Evolutionary conservation across 2,797 vertebrate genomes (phyloP).

Genomic region (Pseudocheirus occidentalis): DNA sequence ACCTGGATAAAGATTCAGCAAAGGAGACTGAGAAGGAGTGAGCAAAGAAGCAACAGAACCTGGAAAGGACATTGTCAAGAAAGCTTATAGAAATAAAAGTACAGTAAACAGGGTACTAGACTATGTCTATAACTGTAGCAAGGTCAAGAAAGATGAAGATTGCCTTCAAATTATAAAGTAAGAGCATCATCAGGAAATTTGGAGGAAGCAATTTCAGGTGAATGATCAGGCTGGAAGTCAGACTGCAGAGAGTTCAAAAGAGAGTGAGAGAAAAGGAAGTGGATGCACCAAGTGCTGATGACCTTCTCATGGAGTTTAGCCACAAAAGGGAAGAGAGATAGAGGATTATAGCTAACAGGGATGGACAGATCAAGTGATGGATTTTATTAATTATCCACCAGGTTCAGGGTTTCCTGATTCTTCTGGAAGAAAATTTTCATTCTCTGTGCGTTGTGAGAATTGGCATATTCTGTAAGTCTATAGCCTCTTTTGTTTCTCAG

Average conservation of each 20-base stretch:
- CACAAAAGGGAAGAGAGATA: background rate
- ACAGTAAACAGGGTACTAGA: background rate
- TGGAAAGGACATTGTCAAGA: background rate
- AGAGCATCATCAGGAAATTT: background rate
- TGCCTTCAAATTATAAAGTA: background rate
- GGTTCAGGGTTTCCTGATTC: background rate
- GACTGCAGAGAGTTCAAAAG: background rate
- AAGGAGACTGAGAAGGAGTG: background rate
- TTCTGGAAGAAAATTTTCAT: background rate
- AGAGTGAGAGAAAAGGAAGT: background rate
- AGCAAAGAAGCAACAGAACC: background rate
- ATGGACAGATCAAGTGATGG: background rate
- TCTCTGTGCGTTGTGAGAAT: background rate
- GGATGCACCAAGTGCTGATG: background rate
- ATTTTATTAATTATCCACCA: background rate
- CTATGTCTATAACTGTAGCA: background rate
- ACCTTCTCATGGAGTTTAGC: background rate
- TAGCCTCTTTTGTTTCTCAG: background rate
- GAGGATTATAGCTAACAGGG: background rate
- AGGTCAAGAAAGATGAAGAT: background rate
- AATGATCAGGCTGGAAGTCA: background rate
- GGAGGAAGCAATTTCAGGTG: background rate
- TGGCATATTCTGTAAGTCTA: background rate
- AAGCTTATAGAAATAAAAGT: background rate
- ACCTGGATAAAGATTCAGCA: background rate